These are phyloP conservation scores for Actinia equina DNA, from an alignment of 64 coral and sea anemone genomes.

Conservation along the genomic window DNA sequence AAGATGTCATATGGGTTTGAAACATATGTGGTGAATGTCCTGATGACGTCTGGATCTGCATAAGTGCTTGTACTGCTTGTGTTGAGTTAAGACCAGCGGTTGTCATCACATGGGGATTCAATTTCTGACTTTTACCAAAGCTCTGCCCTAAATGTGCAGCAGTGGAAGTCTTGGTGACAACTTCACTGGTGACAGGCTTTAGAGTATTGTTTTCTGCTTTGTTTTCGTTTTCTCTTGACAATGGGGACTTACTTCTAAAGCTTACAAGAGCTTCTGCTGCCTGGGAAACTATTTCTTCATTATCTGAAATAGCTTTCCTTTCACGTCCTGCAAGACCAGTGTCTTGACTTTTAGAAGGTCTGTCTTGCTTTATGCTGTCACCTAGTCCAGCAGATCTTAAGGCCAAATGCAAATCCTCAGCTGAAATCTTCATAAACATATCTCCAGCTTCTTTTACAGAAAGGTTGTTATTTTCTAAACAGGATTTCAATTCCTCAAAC, in stretches of 20 bases:
- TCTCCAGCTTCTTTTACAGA: slow-evolving; percentile 25
- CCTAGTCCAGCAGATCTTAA: slow-evolving; percentile 19
- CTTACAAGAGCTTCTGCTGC: slow-evolving; percentile 62
- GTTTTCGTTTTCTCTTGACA: neutral
- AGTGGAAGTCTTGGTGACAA: neutral
- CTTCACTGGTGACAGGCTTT: neutral
- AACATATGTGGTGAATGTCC: neutral
- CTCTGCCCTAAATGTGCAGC: neutral
- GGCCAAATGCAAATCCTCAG: slow-evolving; percentile 24
- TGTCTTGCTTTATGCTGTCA: neutral
- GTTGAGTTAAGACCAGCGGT: neutral
- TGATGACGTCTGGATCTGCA: neutral
- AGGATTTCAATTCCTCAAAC: slow-evolving; percentile 49
- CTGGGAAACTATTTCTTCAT: slow-evolving; percentile 41
- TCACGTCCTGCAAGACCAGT: neutral
- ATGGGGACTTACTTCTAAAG: slow-evolving; percentile 45
- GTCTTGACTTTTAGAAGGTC: neutral
- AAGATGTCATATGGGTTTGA: neutral
- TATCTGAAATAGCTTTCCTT: slow-evolving; percentile 23
- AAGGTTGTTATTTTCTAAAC: slow-evolving; percentile 21
- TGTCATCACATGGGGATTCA: neutral
- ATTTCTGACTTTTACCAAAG: neutral
- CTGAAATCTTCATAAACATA: slow-evolving; percentile 19
- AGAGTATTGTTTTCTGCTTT: neutral
- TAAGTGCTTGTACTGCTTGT: slow-evolving; percentile 8